Evolutionary conservation across 2,113 vertebrate species (phyloP).

Genomic region (Haemorhous mexicanus): DNA sequence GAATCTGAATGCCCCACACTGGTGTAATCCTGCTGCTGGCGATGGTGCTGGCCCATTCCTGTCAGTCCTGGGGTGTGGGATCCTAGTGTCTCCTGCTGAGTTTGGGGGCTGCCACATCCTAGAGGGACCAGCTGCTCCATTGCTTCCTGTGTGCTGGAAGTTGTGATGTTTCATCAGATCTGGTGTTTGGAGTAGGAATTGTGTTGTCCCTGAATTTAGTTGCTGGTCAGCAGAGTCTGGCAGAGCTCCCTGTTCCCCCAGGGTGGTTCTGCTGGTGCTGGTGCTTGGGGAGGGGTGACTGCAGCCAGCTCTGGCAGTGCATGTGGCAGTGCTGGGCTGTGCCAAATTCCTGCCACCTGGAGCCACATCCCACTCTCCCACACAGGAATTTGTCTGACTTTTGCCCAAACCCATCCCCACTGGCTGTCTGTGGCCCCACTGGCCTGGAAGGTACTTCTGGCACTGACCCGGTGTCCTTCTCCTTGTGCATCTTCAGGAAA

Average conservation of each 20-base stretch:
- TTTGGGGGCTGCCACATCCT: neutral
- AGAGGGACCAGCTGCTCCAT: neutral
- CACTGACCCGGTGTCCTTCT: neutral
- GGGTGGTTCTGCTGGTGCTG: neutral
- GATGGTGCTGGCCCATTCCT: neutral
- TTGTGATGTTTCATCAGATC: neutral
- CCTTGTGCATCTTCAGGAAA: neutral
- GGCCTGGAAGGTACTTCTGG: neutral
- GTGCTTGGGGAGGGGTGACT: neutral
- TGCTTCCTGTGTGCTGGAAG: neutral
- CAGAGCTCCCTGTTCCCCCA: neutral
- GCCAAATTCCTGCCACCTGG: fast-evolving
- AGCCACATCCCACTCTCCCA: fast-evolving
- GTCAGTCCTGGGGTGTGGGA: neutral
- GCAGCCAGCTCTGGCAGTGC: neutral
- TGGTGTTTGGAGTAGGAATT: neutral
- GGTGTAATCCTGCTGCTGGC: neutral
- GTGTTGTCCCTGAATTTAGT: fast-evolving
- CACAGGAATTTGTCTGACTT: neutral
- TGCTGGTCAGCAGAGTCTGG: neutral
- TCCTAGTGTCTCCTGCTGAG: neutral
- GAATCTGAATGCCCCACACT: neutral
- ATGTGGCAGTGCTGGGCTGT: neutral
- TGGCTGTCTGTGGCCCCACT: neutral
- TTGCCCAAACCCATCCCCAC: neutral